A percentile compares a stretch with the other conserved stretches of the same genome.
These are phyloP conservation scores for Tinea pellionella DNA, from an alignment of 2,888 invertebrate genomes.

Conservation along the genomic window DNA sequence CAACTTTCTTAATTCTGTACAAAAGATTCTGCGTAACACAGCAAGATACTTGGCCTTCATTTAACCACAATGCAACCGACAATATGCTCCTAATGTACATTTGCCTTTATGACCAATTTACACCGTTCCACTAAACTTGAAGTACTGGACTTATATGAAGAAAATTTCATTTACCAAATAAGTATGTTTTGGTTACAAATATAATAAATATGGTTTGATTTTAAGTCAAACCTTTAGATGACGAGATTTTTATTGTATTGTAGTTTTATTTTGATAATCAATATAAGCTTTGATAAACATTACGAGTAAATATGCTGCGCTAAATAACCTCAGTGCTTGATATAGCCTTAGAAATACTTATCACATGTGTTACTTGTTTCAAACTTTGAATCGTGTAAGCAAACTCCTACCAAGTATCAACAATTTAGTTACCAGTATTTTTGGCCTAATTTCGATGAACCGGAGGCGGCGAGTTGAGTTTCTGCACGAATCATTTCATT, in stretches of 20 bases:
- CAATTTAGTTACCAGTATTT: constrained; percentile 20
- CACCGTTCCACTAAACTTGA: background rate
- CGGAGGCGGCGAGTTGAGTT: constrained; percentile 23
- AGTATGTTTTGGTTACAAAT: no score
- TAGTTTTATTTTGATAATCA: no score
- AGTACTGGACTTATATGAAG: no score
- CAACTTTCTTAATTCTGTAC: background rate
- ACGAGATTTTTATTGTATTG: no score
- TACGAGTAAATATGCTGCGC: no score
- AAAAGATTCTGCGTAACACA: background rate
- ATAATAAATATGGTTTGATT: no score
- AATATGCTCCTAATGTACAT: background rate
- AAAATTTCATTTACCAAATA: no score
- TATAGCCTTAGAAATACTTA: no score
- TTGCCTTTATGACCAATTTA: background rate
- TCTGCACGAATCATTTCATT: constrained; percentile 43
- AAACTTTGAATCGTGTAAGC: background rate
- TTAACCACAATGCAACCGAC: constrained; percentile 4
- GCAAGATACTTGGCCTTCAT: background rate
- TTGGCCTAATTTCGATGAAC: constrained; percentile 28
- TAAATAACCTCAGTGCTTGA: no score
- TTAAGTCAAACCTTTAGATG: no score
- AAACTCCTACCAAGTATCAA: background rate
- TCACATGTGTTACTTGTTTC: no score
- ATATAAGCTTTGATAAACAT: no score